phyloP scores from a whole-genome alignment of 53 echinoderm and acorn worm genomes.

The Apostichopus leukothele region DNA sequence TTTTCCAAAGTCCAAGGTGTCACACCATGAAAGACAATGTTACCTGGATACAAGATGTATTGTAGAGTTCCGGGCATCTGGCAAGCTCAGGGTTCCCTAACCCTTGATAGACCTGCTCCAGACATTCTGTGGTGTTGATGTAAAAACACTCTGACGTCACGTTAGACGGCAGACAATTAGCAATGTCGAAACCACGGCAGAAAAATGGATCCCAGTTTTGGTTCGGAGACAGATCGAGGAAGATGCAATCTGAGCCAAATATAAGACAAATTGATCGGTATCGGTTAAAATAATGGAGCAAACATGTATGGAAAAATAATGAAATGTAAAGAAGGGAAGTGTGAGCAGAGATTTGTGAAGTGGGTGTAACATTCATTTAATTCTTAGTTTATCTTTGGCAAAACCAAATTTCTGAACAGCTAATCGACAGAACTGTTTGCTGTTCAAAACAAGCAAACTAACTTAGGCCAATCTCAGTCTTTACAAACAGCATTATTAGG shows the following conservation, averaged over 20 bases:
- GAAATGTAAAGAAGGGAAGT: too few species aligned
- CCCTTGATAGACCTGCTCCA: conserved; percentile 33
- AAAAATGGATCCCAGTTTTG: conserved; percentile 73
- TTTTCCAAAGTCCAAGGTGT: not conserved
- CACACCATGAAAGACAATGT: not conserved
- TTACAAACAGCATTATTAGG: too few species aligned
- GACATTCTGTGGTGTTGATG: conserved; percentile 58
- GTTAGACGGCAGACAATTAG: conserved; percentile 64
- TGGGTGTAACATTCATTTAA: too few species aligned
- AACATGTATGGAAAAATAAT: too few species aligned
- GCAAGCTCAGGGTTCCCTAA: conserved; percentile 42
- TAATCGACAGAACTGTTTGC: too few species aligned
- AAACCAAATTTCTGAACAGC: too few species aligned
- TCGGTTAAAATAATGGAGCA: too few species aligned
- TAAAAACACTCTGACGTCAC: conserved; percentile 66
- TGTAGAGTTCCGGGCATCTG: conserved; percentile 53
- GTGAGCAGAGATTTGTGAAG: too few species aligned
- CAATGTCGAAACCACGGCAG: conserved; percentile 59
- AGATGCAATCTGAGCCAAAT: conserved; percentile 60
- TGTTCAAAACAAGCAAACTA: too few species aligned
- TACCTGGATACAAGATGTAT: conserved; percentile 64
- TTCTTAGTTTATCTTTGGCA: too few species aligned
- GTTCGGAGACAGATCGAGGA: conserved; percentile 68
- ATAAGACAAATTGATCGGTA: too few species aligned
- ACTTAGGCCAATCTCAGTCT: too few species aligned